Percentiles rank a stretch among this genome's conserved stretches.
These are phyloP conservation scores for Drosophila kambysellisi DNA, from an alignment of 2,888 invertebrate genomes.

Conservation along the genomic window DNA sequence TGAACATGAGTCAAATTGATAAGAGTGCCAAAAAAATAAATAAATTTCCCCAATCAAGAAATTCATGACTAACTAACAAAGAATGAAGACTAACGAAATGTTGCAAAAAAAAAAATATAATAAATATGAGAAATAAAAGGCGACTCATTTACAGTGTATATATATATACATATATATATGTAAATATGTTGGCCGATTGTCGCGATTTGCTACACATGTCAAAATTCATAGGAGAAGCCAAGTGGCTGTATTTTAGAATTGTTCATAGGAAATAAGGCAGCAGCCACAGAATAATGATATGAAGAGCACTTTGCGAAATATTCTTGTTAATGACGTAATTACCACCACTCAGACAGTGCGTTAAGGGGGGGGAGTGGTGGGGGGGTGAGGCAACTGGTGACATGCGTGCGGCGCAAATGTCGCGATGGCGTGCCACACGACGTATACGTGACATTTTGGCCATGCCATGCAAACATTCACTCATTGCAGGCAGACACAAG, in stretches of 20 bases:
- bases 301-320: constrained; percentile 70
- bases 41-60: neutral
- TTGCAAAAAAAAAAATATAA: neutral
- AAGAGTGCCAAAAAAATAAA: neutral
- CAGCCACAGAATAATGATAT: constrained; percentile 43
- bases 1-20: neutral
- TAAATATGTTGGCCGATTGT: neutral
- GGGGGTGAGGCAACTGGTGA: constrained; percentile 6
- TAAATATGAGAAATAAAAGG: neutral
- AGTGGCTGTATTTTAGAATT: neutral
- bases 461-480: constrained; percentile 57
- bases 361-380: neutral
- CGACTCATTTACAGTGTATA: neutral
- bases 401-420: constrained; percentile 43
- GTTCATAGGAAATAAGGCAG: constrained; percentile 18
- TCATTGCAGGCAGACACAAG: constrained; percentile 38
- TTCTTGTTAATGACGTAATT: constrained; percentile 78
- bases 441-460: constrained; percentile 81
- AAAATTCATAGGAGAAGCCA: neutral
- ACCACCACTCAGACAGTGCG: constrained; percentile 15
- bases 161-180: neutral
- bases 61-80: constrained; percentile 8
- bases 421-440: constrained; percentile 72
- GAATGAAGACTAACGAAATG: neutral
- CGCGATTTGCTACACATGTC: neutral